Conservation (phyloP, 2,888 invertebrate species). For the Seira ritae region DNA sequence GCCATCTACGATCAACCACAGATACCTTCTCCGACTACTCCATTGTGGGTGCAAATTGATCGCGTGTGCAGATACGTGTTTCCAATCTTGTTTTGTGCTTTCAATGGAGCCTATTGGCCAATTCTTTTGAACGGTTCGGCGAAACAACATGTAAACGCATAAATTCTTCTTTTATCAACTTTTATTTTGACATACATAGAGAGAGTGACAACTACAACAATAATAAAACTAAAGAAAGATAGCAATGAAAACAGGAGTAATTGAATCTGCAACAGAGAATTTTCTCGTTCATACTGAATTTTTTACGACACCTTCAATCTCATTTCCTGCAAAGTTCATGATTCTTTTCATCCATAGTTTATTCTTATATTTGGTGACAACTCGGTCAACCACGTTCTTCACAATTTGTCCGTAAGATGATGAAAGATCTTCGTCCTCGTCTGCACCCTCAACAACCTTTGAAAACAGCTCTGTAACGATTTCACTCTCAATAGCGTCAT, state of each 20-base stretch:
- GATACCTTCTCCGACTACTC: conserved; percentile 1
- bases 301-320: conserved; percentile 32
- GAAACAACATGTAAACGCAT: conserved; percentile 37
- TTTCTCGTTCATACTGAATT: not conserved
- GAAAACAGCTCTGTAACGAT: conserved; percentile 29
- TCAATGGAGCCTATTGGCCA: conserved; percentile 87
- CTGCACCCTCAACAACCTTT: conserved; percentile 3
- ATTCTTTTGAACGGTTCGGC: conserved; percentile 77
- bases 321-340: conserved; percentile 59
- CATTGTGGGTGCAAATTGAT: conserved; percentile 85
- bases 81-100: conserved; percentile 86
- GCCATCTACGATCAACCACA: not conserved
- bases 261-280: no score
- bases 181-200: conserved; percentile 12
- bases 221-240: no score
- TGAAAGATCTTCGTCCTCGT: conserved; percentile 31
- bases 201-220: no score
- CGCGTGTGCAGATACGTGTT: conserved; percentile 85
- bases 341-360: conserved; percentile 53
- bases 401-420: conserved; percentile 42
- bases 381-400: conserved; percentile 43
- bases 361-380: conserved; percentile 33
- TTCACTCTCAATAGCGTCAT: conserved; percentile 55
- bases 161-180: conserved; percentile 1
- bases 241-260: no score